Percentiles rank a stretch among this genome's conserved stretches.
phyloP scores from a whole-genome alignment of 2,113 vertebrate genomes.

The Phaethon lepturus region DNA sequence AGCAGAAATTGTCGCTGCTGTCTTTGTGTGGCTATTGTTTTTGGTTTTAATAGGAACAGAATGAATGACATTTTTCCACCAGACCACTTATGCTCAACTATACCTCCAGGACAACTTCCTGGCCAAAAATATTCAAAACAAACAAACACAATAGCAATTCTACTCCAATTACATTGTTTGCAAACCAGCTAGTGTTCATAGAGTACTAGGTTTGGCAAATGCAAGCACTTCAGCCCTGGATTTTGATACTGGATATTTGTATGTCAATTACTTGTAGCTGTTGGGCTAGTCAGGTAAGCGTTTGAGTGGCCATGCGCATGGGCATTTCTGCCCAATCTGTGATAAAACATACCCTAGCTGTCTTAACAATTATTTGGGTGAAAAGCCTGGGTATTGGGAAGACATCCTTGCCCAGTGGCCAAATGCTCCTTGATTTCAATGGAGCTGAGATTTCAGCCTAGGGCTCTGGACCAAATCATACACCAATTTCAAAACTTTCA shows the following conservation, averaged over 20 bases:
- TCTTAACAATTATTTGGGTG: not conserved
- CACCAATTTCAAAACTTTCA: slow-evolving; percentile 47
- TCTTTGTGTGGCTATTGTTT: slow-evolving; percentile 69
- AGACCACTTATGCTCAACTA: slow-evolving; percentile 61
- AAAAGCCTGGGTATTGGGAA: not conserved
- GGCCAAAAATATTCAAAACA: slow-evolving; percentile 71
- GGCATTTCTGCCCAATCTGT: not conserved
- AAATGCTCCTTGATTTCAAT: not conserved
- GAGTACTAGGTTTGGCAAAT: slow-evolving; percentile 61
- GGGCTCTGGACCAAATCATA: not conserved
- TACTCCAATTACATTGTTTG: slow-evolving; percentile 70
- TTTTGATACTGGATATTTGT: not conserved
- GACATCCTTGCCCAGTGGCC: not conserved
- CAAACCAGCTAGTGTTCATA: slow-evolving; percentile 60
- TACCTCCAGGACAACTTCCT: slow-evolving; percentile 71
- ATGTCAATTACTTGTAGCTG: not conserved
- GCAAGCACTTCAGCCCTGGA: not conserved
- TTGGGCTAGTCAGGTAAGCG: not conserved
- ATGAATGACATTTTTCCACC: slow-evolving; percentile 72
- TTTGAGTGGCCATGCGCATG: not conserved
- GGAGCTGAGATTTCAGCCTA: slow-evolving; percentile 3
- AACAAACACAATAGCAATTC: slow-evolving; percentile 71
- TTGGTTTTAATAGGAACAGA: slow-evolving; percentile 65
- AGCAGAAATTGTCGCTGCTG: slow-evolving; percentile 47
- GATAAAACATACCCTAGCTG: not conserved